phyloP scores from a whole-genome alignment of 2,888 invertebrate genomes.

The Marasmarcha lunaedactyla region DNA sequence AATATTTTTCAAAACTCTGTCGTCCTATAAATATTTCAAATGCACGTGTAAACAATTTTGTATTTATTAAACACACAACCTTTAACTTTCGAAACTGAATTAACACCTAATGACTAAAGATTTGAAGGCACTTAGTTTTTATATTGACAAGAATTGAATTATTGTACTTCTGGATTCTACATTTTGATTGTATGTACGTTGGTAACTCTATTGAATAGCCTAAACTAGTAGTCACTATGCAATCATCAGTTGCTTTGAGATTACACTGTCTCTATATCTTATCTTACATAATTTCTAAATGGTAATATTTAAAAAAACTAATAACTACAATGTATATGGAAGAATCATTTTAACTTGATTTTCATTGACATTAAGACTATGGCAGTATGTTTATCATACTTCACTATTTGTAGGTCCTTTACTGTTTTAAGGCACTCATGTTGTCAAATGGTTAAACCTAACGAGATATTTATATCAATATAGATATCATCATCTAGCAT shows the following conservation, averaged over 20 bases:
- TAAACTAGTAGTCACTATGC: constrained; percentile 18
- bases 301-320: constrained; percentile 52
- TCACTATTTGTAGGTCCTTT: constrained; percentile 18
- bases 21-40: too few species aligned
- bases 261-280: constrained; percentile 33
- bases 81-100: constrained; percentile 29
- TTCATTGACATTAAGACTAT: constrained; percentile 21
- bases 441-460: constrained; percentile 24
- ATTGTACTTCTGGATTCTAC: constrained; percentile 62
- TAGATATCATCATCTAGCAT: constrained; percentile 35
- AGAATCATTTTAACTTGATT: constrained; percentile 30
- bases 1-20: too few species aligned
- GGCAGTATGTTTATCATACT: constrained; percentile 38
- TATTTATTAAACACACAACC: too few species aligned
- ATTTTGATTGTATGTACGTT: constrained; percentile 65
- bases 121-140: constrained; percentile 64
- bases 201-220: constrained; percentile 61
- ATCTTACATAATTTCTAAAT: constrained; percentile 58
- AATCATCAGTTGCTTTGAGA: neutral
- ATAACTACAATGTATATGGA: constrained; percentile 52
- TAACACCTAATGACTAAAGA: constrained; percentile 65
- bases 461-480: constrained; percentile 23
- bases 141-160: constrained; percentile 59
- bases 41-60: too few species aligned
- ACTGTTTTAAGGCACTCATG: constrained; percentile 47